These are phyloP conservation scores for Patella vulgata DNA, from an alignment of 1,140 invertebrate genomes.

Conservation along the genomic window DNA sequence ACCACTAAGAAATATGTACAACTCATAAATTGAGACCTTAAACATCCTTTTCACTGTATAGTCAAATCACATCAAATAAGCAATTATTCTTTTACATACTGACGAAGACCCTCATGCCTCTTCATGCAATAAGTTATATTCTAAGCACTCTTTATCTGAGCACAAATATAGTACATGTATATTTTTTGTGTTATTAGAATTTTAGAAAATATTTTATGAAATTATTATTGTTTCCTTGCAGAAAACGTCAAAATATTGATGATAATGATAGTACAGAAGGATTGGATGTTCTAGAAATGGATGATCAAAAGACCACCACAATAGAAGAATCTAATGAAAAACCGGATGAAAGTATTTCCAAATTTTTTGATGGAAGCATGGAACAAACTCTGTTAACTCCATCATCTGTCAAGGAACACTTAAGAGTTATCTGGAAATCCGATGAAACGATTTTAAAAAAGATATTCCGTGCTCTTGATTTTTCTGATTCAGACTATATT, in stretches of 20 bases:
- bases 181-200: no score
- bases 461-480: constrained; percentile 78
- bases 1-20: no score
- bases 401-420: constrained; percentile 72
- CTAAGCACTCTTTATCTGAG: no score
- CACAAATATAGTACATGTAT: no score
- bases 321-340: constrained; percentile 19
- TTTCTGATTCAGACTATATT: constrained; percentile 66
- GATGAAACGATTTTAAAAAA: constrained; percentile 78
- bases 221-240: no score
- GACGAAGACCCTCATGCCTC: no score
- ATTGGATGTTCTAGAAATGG: constrained; percentile 9
- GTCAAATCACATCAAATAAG: no score
- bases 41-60: no score
- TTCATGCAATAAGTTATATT: no score
- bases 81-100: no score
- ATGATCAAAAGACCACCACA: neutral
- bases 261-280: constrained; percentile 1
- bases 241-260: neutral
- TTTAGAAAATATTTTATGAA: no score
- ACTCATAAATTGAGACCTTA: no score
- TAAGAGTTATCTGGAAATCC: constrained; percentile 80
- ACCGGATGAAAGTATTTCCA: constrained; percentile 23
- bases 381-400: constrained; percentile 59
- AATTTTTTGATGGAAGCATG: constrained; percentile 44